These are phyloP conservation scores for Syndactyla subalaris DNA, from an alignment of 2,797 vertebrate species.

Conservation along the genomic window DNA sequence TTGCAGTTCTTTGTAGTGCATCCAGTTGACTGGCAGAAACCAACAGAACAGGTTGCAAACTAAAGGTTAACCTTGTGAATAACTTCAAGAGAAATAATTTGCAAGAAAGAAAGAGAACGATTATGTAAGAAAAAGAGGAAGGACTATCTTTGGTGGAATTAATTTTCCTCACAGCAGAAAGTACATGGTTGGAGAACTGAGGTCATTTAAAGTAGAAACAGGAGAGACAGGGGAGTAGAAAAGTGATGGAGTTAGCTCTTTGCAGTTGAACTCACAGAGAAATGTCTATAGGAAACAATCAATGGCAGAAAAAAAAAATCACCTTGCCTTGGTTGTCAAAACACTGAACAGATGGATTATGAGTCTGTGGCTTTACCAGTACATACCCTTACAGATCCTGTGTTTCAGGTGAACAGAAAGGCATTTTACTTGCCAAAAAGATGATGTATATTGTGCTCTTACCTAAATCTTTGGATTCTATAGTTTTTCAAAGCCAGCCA, in stretches of 20 bases:
- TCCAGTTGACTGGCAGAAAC: not conserved
- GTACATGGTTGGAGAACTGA: not conserved
- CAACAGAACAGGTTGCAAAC: not conserved
- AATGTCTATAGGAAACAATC: not conserved
- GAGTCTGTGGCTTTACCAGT: not conserved
- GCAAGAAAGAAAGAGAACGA: not conserved
- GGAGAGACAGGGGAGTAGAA: not conserved
- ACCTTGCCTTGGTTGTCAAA: not conserved
- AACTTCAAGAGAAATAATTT: not conserved
- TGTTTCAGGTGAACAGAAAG: not conserved
- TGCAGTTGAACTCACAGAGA: not conserved
- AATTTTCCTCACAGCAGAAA: not conserved
- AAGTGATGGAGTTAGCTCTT: not conserved
- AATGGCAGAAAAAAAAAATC: not conserved
- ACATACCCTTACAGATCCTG: not conserved
- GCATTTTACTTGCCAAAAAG: not conserved
- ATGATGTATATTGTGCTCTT: not conserved
- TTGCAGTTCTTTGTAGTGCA: not conserved
- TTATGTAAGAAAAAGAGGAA: not conserved
- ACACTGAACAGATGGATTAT: not conserved
- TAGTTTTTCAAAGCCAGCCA: not conserved
- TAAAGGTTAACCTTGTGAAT: not conserved
- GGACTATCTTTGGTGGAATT: not conserved
- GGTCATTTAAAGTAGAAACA: not conserved
- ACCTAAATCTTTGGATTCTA: not conserved